phyloP scores from a whole-genome alignment of 1,140 invertebrate species.

The Eupeodes corollae region DNA sequence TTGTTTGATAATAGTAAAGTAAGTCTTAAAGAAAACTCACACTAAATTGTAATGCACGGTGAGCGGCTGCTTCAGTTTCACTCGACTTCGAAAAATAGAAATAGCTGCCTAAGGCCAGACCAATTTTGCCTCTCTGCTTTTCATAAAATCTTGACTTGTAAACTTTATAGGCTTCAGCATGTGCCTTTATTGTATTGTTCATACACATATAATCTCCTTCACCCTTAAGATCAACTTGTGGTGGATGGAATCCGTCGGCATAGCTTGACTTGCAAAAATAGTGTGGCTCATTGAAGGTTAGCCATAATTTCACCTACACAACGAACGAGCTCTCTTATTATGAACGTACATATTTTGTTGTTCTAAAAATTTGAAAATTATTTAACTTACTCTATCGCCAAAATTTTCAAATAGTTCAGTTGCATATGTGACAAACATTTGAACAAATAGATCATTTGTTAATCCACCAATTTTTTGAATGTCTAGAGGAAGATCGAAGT shows the following conservation, averaged over 20 bases:
- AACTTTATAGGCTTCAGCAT: constrained; percentile 41
- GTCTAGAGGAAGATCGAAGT: constrained; percentile 46
- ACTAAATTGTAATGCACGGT: constrained; percentile 40
- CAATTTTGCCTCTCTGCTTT: constrained; percentile 35
- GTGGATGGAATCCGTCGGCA: constrained; percentile 25
- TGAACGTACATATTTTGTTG: too few species aligned
- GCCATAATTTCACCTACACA: constrained; percentile 15
- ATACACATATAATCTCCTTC: constrained; percentile 41
- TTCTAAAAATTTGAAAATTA: too few species aligned
- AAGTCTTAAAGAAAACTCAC: constrained; percentile 22
- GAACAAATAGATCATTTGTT: constrained; percentile 39
- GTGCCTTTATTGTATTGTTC: constrained; percentile 43
- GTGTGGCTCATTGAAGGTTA: constrained; percentile 41
- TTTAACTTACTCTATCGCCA: constrained; percentile 34
- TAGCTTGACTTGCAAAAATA: constrained; percentile 36
- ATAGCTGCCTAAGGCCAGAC: constrained; percentile 41
- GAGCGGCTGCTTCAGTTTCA: constrained; percentile 34
- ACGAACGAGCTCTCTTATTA: too few species aligned
- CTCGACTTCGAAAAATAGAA: constrained; percentile 41
- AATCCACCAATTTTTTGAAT: constrained; percentile 50
- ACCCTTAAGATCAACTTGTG: constrained; percentile 34
- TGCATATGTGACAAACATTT: constrained; percentile 45
- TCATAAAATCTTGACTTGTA: constrained; percentile 33
- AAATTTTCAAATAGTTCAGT: constrained; percentile 39
- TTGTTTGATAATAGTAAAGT: background rate